These are phyloP conservation scores for Oostethus manadensis DNA, from an alignment of 2,113 vertebrate species.

Conservation along the genomic window DNA sequence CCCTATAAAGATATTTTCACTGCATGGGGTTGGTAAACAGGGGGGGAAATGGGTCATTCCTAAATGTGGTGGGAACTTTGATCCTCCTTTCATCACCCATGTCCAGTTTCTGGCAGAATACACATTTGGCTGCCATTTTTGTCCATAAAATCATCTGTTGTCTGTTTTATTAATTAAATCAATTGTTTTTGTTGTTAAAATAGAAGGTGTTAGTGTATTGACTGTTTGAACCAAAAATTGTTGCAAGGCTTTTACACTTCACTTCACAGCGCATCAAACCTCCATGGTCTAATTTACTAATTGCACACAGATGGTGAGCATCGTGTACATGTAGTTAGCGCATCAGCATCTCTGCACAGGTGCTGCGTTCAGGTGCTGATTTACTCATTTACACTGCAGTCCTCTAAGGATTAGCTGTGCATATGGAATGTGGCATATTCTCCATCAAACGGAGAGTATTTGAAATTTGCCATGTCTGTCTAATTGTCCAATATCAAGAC, in stretches of 20 bases:
- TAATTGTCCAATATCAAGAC: no score
- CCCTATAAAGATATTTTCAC: constrained; percentile 47
- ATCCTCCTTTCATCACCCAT: constrained; percentile 68
- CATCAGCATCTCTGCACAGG: constrained; percentile 44
- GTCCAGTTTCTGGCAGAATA: constrained; percentile 29
- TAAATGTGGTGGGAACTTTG: constrained; percentile 63
- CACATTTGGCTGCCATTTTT: constrained; percentile 13
- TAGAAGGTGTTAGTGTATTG: not conserved
- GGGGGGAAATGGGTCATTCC: constrained; percentile 49
- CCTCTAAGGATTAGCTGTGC: constrained; percentile 26
- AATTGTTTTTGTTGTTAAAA: not conserved
- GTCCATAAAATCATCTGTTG: constrained; percentile 6
- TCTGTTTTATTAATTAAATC: not conserved
- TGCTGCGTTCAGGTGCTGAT: constrained; percentile 47
- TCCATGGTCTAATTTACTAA: constrained; percentile 52
- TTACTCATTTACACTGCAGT: constrained; percentile 31
- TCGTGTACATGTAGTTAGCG: constrained; percentile 44
- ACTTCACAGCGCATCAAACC: constrained; percentile 26
- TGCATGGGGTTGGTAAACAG: constrained; percentile 29
- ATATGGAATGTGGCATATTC: constrained; percentile 17
- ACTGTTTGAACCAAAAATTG: constrained; percentile 7
- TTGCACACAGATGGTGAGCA: constrained; percentile 58
- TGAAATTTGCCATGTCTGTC: not conserved
- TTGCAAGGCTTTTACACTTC: constrained; percentile 16
- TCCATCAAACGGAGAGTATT: not conserved